phyloP scores from a whole-genome alignment of 2,888 invertebrate genomes.

The Ariolimax columbianus region DNA sequence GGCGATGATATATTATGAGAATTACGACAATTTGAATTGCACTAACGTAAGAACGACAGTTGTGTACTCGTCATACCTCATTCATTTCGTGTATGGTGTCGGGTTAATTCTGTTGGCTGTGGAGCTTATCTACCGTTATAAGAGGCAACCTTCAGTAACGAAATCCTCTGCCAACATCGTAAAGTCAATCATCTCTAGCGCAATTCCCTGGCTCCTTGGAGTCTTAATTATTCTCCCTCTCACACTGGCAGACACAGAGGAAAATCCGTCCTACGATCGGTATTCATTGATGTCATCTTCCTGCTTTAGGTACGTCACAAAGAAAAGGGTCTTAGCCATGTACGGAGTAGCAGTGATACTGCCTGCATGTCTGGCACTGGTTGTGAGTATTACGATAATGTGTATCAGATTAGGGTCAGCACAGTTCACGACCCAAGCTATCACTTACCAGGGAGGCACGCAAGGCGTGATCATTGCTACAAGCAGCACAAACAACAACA shows the following conservation, averaged over 20 bases:
- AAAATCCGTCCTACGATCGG: background rate
- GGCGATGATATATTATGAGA: background rate
- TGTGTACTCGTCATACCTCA: background rate
- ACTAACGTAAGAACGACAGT: background rate
- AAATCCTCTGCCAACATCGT: background rate
- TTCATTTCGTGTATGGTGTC: constrained; percentile 25
- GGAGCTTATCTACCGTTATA: background rate
- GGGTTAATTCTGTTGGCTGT: background rate
- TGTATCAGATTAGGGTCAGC: background rate
- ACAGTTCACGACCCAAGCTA: background rate
- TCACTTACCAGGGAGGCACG: background rate
- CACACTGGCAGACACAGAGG: background rate
- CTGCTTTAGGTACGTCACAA: background rate
- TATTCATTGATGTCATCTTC: background rate
- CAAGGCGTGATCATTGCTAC: background rate
- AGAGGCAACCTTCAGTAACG: no score
- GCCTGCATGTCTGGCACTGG: background rate
- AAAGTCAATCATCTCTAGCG: background rate
- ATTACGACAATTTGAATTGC: background rate
- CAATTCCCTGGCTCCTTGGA: constrained; percentile 17
- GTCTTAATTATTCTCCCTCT: constrained; percentile 23
- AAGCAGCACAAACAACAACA: background rate
- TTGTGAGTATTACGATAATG: background rate
- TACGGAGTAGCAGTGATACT: background rate
- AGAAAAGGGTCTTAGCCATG: background rate